phyloP scores from a whole-genome alignment of 2,888 invertebrate species.

The Cerceris rybyensis region DNA sequence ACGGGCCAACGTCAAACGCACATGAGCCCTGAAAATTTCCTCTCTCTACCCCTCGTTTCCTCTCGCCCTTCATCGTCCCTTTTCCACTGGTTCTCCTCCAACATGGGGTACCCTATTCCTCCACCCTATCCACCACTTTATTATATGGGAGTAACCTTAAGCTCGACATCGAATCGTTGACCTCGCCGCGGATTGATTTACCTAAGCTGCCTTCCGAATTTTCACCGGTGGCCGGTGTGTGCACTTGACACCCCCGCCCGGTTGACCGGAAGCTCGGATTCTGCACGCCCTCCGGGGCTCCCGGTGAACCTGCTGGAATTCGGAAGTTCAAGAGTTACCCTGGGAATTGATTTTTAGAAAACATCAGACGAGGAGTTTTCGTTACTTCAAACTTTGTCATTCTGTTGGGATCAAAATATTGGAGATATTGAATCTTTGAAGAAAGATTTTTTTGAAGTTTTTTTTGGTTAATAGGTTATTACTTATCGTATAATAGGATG shows the following conservation, averaged over 20 bases:
- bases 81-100: slow-evolving; percentile 31
- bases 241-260: slow-evolving; percentile 68
- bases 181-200: slow-evolving; percentile 69
- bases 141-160: slow-evolving; percentile 61
- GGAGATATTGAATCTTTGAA: too few species aligned
- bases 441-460: too few species aligned
- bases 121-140: slow-evolving; percentile 62
- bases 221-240: slow-evolving; percentile 69
- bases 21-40: slow-evolving; percentile 64
- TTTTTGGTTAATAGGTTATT: too few species aligned
- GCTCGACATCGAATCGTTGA: slow-evolving; percentile 60
- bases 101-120: slow-evolving; percentile 42
- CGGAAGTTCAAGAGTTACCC: too few species aligned
- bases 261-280: slow-evolving; percentile 29
- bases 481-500: too few species aligned
- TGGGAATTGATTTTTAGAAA: too few species aligned
- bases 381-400: too few species aligned
- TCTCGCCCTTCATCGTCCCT: slow-evolving; percentile 26
- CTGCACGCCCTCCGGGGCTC: not conserved
- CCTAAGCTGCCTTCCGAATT: slow-evolving; percentile 75
- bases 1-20: slow-evolving; percentile 76
- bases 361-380: too few species aligned
- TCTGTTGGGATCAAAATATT: too few species aligned
- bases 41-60: not conserved
- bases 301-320: slow-evolving; percentile 17